A percentile compares a stretch with the other conserved stretches of the same genome.
phyloP scores from a whole-genome alignment of 2,888 invertebrate genomes.

The Stenichneumon culpator region DNA sequence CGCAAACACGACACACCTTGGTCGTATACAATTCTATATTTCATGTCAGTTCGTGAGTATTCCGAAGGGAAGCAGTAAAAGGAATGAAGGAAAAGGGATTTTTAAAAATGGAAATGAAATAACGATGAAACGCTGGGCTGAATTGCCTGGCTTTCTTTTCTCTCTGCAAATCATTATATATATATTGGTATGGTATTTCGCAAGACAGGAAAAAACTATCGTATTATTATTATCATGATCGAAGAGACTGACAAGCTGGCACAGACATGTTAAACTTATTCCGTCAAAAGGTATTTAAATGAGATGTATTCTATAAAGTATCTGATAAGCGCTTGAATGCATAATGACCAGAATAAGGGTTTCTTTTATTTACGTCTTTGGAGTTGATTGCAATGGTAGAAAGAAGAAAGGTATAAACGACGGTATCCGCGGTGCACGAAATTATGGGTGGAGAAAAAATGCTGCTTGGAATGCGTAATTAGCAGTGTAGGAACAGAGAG shows the following conservation, averaged over 20 bases:
- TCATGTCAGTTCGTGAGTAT: background rate
- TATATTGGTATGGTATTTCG: background rate
- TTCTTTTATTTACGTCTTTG: background rate
- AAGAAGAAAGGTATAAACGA: background rate
- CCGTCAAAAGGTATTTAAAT: constrained; percentile 45
- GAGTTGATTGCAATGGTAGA: background rate
- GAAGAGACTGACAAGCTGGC: background rate
- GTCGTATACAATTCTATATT: constrained; percentile 8
- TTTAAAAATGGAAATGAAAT: constrained; percentile 26
- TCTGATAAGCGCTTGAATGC: background rate
- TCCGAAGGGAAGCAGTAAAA: background rate
- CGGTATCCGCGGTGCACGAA: background rate
- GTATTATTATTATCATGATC: background rate
- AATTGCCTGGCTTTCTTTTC: constrained; percentile 21
- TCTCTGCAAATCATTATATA: background rate
- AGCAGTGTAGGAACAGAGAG: background rate
- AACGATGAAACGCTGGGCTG: constrained; percentile 35
- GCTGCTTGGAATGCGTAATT: background rate
- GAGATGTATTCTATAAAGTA: background rate
- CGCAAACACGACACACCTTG: background rate
- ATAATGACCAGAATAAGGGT: background rate
- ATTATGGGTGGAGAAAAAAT: background rate
- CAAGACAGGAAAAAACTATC: background rate
- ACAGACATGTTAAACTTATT: constrained; percentile 40
- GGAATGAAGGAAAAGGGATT: background rate